Conservation (phyloP, 2,888 invertebrate species). For the Nipponacmea schrenckii region DNA sequence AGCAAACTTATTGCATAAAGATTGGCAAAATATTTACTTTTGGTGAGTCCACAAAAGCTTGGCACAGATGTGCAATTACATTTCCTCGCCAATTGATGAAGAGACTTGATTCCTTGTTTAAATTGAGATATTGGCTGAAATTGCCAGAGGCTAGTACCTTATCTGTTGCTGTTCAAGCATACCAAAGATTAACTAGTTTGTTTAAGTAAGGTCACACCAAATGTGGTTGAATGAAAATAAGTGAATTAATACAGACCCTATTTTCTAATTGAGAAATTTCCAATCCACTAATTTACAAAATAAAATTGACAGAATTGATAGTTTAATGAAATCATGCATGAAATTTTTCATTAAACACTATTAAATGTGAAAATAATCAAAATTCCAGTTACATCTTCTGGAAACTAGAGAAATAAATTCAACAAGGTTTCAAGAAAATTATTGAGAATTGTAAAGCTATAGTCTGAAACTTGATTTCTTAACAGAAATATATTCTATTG, state of each 20-base stretch:
- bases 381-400: too few relatives aligned
- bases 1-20: slow-evolving; percentile 9
- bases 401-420: too few relatives aligned
- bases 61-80: slow-evolving; percentile 6
- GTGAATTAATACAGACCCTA: not conserved
- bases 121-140: slow-evolving; percentile 8
- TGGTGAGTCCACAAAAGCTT: not conserved
- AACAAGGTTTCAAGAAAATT: too few relatives aligned
- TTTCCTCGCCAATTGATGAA: not conserved
- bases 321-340: too few relatives aligned
- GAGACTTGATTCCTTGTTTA: not conserved
- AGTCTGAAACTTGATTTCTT: too few relatives aligned
- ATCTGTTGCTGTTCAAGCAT: slow-evolving; percentile 2
- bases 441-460: too few relatives aligned
- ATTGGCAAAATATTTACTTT: slow-evolving; percentile 3
- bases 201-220: not conserved
- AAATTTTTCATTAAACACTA: too few relatives aligned
- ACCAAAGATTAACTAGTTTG: not conserved
- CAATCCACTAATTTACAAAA: too few relatives aligned
- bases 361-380: too few relatives aligned
- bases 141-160: not conserved
- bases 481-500: too few relatives aligned
- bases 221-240: slow-evolving; percentile 4
- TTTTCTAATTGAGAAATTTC: too few relatives aligned
- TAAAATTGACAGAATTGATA: too few relatives aligned